Percentiles rank a stretch among this genome's conserved stretches.
Conservation (phyloP, 2,888 invertebrate species). For the Hirtodrosophila confusa region DNA sequence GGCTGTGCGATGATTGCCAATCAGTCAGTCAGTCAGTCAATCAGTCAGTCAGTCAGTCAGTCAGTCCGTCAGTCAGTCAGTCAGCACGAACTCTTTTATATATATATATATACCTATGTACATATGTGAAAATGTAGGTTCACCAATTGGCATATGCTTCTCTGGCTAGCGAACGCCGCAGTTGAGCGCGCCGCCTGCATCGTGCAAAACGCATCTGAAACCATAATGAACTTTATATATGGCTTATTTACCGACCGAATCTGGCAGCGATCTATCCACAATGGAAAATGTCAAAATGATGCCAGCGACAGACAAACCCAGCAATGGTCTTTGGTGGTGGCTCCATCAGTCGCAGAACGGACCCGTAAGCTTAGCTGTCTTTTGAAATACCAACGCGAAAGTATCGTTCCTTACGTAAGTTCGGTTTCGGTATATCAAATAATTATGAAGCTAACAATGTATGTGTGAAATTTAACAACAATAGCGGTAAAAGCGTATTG, state of each 20-base stretch:
- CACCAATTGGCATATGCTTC: background rate
- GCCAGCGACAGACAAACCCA: background rate
- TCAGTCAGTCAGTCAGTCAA: no score
- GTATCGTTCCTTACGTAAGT: conserved; percentile 44
- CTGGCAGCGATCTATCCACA: background rate
- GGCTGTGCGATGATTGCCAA: no score
- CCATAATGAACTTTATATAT: conserved; percentile 25
- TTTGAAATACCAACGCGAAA: conserved; percentile 62
- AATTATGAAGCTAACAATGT: no score
- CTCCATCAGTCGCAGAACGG: conserved; percentile 73
- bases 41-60: no score
- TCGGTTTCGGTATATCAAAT: background rate
- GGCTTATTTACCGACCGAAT: conserved; percentile 17
- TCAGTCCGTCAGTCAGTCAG: no score
- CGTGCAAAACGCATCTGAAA: background rate
- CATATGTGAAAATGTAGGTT: background rate
- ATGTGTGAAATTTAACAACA: no score
- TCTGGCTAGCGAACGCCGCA: no score
- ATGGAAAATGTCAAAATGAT: background rate
- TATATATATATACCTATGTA: no score
- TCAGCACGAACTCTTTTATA: no score
- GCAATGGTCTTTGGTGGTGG: background rate
- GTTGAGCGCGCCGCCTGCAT: background rate
- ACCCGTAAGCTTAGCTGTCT: conserved; percentile 81
- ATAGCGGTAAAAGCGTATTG: no score